phyloP scores from a whole-genome alignment of 2,113 vertebrate genomes.

The Gorsachius goisagi region DNA sequence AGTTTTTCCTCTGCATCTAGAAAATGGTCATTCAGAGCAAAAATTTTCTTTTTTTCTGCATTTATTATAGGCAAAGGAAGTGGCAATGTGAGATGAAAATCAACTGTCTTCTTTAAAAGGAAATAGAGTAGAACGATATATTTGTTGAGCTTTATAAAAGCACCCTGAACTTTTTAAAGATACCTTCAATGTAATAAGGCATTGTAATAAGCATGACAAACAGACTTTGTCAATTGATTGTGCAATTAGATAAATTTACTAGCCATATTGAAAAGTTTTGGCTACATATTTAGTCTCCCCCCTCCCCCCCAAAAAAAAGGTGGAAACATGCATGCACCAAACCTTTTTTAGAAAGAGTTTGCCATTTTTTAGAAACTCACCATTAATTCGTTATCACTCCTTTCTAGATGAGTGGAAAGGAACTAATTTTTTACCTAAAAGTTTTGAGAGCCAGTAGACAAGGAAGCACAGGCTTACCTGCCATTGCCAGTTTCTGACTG shows the following conservation, averaged over 20 bases:
- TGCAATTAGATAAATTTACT: not conserved
- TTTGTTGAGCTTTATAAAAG: not conserved
- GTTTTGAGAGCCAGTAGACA: not conserved
- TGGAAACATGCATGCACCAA: not conserved
- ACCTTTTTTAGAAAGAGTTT: not conserved
- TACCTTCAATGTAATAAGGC: not conserved
- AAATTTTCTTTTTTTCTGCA: not conserved
- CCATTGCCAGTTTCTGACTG: not conserved
- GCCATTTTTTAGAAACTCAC: not conserved
- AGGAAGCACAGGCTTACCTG: not conserved
- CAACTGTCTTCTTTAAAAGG: not conserved
- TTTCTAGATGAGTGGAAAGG: not conserved
- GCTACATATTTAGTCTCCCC: not conserved
- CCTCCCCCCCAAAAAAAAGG: not conserved
- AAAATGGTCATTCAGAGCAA: not conserved
- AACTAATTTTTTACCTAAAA: not conserved
- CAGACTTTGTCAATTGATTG: not conserved
- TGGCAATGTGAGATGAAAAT: not conserved
- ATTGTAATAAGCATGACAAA: not conserved
- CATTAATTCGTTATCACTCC: not conserved
- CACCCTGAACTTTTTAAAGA: not conserved
- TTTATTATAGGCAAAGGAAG: not conserved
- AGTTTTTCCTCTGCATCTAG: not conserved
- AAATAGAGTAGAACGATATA: not conserved
- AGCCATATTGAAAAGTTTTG: not conserved